These are phyloP conservation scores for Eulacestoma nigropectus DNA, from an alignment of 2,113 vertebrate species.

Conservation along the genomic window DNA sequence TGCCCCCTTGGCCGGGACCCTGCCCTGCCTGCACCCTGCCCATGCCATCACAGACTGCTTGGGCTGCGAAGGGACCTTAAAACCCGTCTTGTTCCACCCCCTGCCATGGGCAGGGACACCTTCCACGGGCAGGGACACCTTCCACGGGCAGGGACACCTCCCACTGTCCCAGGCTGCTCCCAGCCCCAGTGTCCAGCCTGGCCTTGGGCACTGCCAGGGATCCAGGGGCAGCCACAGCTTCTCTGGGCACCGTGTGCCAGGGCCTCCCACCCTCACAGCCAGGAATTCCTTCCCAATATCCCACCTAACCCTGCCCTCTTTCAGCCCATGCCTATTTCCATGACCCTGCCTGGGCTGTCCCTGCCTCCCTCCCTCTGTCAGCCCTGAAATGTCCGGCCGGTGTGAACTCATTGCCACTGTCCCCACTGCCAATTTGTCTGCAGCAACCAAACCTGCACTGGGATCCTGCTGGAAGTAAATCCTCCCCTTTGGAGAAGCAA, in stretches of 20 bases:
- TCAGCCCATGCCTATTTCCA: not conserved
- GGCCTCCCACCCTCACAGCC: not conserved
- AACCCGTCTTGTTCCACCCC: accelerated
- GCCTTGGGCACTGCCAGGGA: not conserved
- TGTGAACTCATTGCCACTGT: not conserved
- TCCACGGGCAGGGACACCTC: not conserved
- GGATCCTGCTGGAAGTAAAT: too few species aligned
- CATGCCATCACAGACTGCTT: accelerated
- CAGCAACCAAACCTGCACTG: accelerated
- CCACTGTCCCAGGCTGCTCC: not conserved
- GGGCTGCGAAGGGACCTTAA: not conserved
- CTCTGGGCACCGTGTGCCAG: not conserved
- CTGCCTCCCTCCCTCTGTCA: not conserved
- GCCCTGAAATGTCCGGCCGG: accelerated
- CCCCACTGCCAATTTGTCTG: not conserved
- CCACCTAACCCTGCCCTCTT: not conserved
- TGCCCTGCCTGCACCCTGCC: not conserved
- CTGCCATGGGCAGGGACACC: not conserved
- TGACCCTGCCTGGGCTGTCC: not conserved
- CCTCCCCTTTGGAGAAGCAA: accelerated
- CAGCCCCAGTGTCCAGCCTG: not conserved
- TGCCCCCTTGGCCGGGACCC: too few species aligned
- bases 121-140: too few species aligned
- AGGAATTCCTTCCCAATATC: not conserved
- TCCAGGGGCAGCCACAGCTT: not conserved